Evolutionary conservation across 2,797 vertebrate genomes (phyloP), one percentile per base, ranked within the genome.

Genomic region (Microctenopoma stevenorrisi): DNA sequence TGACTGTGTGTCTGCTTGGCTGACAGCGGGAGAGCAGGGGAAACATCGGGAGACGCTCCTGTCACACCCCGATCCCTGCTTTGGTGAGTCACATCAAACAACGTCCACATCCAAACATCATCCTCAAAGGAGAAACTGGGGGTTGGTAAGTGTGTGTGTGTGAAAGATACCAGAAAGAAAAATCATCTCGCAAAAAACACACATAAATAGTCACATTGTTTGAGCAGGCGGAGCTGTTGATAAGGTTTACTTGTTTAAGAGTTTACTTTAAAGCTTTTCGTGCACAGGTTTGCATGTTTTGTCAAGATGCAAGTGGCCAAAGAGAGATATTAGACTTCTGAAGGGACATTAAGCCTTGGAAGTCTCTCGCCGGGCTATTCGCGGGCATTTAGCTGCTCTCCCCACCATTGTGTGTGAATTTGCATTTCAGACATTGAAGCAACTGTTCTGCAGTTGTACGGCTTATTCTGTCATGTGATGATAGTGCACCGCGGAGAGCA

Each of bases 321-420:
- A 57, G 71, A 61, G 93, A 95, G 95, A 97, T 96, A 96, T 95
- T 94, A 88, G 93, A 93, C 94, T 95, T 96, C 95, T 92, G 84
- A 95, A 90, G 93, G 93, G 70, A 94, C 81, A 94, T 94, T 94
- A 94, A 94, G 90, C 91, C 93, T 95, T 93, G 91, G 94, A 95
- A 95, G 94, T 95, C 94, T 94, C 92, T 79, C 91, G 92, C 64
- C 46, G 30, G 93, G 94, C 94, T 95, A 93, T 95, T 96, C 94
- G 92, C 87, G 89, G 93, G 91, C 93, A 95, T 95, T 95, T 94
- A 79, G 93, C 94, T 89, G 88, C 94, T 92, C 58, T 94, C 94
- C 90, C 92, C 88, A 84, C 93, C 93, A 90, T 92, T 94, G 94
- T 88, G 90, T 46, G 68, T 58, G 93, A 95, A 96, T 96, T 95